Base-by-base conservation (phyloP, 2,113 vertebrate species). In the Apodemus speciosus region DNA sequence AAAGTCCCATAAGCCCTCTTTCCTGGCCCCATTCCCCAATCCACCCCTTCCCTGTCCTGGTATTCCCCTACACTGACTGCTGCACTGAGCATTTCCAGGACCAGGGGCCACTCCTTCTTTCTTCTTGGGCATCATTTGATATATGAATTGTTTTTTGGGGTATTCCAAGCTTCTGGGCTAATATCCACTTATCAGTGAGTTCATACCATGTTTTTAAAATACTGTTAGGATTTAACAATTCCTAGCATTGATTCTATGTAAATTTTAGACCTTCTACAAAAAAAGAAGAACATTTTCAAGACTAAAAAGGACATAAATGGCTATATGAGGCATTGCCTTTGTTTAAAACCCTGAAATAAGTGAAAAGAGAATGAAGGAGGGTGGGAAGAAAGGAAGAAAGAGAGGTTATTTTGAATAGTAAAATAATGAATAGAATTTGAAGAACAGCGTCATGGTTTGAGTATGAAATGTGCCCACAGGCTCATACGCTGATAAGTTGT, bases 311-410 rank as follows among this genome's bases (percentile, higher is more conserved):
- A 84, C 6, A 46, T 40, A 75, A 76, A 43, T 60, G 58, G 3
- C 8, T 88, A 43, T 60, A 51, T 43, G 15, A 58, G 13, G 5
- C 35, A 1, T 68, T 73, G 6, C 20, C 27, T 88, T 88, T 73
- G 77, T 60, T 71, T 92, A 92, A 88, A 25, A 7, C 1, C 4
- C 35, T 87, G 49, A 92, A 84, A 94, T 9, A 14, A 95, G 85
- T 84, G 2, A 64, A 60, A 16, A 92, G 3, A 14, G 2, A 38
- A 81, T 9, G 23, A 66, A 51, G 32, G 9, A 69, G 3, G 15
- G 4, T 21, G 0, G 38, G 13, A 38, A 3, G 21, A 21, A 85
- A 2, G 3, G 20, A 69, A 46, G 32, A 9, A n/a, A 56, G 13
- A 69, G 13, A 51, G 16, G 68, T 68, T 49, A 60, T 21, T 83